phyloP scores from a whole-genome alignment of 1,140 invertebrate species.

The Ptiloglossa arizonensis region DNA sequence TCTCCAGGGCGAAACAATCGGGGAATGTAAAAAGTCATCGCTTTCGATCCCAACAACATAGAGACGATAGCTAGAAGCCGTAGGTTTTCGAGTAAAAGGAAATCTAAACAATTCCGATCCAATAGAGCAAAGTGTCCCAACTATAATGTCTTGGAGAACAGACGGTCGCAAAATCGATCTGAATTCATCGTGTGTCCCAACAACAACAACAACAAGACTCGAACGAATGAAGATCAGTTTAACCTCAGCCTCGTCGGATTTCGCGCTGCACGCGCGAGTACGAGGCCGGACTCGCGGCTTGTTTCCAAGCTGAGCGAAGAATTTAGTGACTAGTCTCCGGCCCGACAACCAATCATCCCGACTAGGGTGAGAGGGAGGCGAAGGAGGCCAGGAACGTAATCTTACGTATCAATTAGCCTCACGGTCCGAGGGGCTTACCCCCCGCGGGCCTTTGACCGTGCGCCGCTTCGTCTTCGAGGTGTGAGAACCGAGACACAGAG shows the following conservation, averaged over 20 bases:
- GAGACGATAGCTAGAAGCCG: too few relatives aligned
- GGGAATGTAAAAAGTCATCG: too few relatives aligned
- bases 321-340: constrained; percentile 71
- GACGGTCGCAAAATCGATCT: too few relatives aligned
- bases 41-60: too few relatives aligned
- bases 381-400: constrained; percentile 76
- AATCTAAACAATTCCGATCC: too few relatives aligned
- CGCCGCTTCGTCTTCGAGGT: constrained; percentile 79
- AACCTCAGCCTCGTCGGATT: background rate
- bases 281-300: constrained; percentile 19
- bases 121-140: too few relatives aligned
- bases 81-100: too few relatives aligned
- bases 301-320: constrained; percentile 60
- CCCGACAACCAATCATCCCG: constrained; percentile 73
- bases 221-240: background rate
- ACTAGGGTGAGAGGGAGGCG: constrained; percentile 28
- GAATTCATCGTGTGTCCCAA: too few relatives aligned
- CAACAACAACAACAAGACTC: too few relatives aligned
- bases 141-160: too few relatives aligned
- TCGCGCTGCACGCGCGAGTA: background rate
- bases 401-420: constrained; percentile 83
- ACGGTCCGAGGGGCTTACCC: constrained; percentile 80
- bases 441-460: constrained; percentile 82
- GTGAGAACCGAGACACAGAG: constrained; percentile 76
- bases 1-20: too few relatives aligned